Percentiles rank a stretch among this genome's conserved stretches.
These are phyloP conservation scores for Pinna nobilis DNA, from an alignment of 1,140 invertebrate genomes.

Conservation along the genomic window DNA sequence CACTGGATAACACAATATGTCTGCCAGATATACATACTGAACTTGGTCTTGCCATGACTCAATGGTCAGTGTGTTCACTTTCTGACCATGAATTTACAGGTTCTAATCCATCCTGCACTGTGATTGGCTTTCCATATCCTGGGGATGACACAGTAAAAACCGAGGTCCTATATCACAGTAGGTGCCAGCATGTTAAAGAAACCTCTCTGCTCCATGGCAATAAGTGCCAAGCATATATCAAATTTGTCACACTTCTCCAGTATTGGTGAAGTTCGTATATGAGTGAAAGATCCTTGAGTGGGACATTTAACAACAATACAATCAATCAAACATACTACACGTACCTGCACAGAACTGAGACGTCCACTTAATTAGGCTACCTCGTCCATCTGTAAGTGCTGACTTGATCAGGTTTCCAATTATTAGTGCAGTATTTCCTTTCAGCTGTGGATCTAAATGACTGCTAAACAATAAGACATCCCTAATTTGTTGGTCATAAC, in stretches of 20 bases:
- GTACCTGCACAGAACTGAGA: not conserved
- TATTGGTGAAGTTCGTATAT: too few relatives aligned
- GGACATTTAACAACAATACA: too few relatives aligned
- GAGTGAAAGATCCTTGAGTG: too few relatives aligned
- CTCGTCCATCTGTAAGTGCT: conserved; percentile 79
- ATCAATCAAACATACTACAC: not conserved
- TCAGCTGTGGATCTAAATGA: conserved; percentile 88
- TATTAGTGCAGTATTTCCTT: conserved; percentile 82
- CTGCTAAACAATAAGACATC: conserved; percentile 83
- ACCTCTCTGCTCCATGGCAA: too few relatives aligned
- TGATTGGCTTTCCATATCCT: too few relatives aligned
- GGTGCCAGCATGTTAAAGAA: too few relatives aligned
- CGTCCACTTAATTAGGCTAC: conserved; percentile 72
- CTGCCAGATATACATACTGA: not conserved
- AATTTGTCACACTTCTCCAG: too few relatives aligned
- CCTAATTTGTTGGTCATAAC: conserved; percentile 73
- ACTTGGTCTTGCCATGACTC: not conserved
- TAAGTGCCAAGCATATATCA: too few relatives aligned
- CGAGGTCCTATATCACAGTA: too few relatives aligned
- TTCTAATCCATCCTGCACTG: too few relatives aligned
- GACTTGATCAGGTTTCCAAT: conserved; percentile 80
- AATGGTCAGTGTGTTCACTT: too few relatives aligned
- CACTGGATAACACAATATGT: not conserved
- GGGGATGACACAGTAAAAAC: too few relatives aligned
- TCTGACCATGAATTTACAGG: conserved; percentile 81